A percentile compares a stretch with the other conserved stretches of the same genome.
Conservation (phyloP, 1,140 invertebrate species). For the Lysiphlebus fabarum region DNA sequence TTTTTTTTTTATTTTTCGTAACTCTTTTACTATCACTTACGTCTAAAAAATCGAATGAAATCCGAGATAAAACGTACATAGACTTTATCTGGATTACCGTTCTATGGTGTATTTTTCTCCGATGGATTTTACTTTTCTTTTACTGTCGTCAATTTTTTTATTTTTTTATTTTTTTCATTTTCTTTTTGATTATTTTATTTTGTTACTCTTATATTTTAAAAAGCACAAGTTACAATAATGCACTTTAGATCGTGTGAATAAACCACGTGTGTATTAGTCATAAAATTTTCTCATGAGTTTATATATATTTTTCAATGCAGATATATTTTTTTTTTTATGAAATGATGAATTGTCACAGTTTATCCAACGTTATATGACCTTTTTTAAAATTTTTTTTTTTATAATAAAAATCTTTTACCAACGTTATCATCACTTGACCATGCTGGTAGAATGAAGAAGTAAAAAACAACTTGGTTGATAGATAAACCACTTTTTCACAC, state of each 20-base stretch:
- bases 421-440: no score
- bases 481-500: no score
- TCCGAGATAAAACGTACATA: slow-evolving; percentile 43
- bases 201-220: slow-evolving; percentile 19
- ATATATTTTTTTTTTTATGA: slow-evolving; percentile 26
- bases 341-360: neutral
- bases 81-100: slow-evolving; percentile 39
- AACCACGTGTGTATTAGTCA: slow-evolving; percentile 36
- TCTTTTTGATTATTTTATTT: neutral
- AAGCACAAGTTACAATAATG: slow-evolving; percentile 24
- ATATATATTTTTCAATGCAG: slow-evolving; percentile 39
- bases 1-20: neutral
- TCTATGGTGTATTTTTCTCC: slow-evolving; percentile 36
- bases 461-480: no score
- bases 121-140: slow-evolving; percentile 26
- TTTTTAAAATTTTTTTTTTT: no score
- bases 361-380: no score
- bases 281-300: slow-evolving; percentile 9
- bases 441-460: no score
- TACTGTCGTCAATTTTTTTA: slow-evolving; percentile 18
- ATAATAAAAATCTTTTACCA: no score
- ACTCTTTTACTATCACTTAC: neutral
- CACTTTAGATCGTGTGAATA: slow-evolving; percentile 40
- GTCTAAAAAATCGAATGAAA: slow-evolving; percentile 42
- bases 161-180: slow-evolving; percentile 13